phyloP scores from a whole-genome alignment of 2,113 vertebrate species.

The Propithecus coquereli region DNA sequence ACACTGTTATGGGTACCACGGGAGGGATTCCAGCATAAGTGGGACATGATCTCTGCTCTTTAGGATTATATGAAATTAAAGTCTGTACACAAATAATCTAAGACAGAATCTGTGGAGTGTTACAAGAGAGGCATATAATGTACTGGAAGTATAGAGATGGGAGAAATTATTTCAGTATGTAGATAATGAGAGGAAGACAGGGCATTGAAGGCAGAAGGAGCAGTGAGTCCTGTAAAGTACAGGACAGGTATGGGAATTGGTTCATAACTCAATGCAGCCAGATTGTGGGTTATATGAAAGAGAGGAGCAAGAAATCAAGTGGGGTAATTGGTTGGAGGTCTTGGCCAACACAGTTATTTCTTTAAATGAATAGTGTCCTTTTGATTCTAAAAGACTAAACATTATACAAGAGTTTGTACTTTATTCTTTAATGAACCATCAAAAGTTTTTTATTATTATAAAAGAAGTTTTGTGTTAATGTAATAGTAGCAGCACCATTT shows the following conservation, averaged over 20 bases:
- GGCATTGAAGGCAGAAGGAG: not conserved
- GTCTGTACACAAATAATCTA: not conserved
- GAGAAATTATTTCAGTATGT: not conserved
- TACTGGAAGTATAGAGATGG: not conserved
- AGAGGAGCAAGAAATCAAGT: not conserved
- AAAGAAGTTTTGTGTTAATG: not conserved
- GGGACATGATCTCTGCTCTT: not conserved
- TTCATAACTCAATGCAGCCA: not conserved
- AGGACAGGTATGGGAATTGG: not conserved
- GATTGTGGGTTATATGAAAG: not conserved
- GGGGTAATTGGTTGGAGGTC: not conserved
- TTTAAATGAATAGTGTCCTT: not conserved
- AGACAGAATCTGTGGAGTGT: not conserved
- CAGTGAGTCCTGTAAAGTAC: not conserved
- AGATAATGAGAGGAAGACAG: not conserved
- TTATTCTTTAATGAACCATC: constrained; percentile 29
- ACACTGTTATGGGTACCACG: not conserved
- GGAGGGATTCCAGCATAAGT: not conserved
- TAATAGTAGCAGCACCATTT: not conserved
- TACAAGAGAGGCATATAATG: not conserved
- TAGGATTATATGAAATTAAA: not conserved
- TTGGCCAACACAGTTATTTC: constrained; percentile 4
- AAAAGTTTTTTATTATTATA: not conserved
- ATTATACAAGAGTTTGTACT: not conserved
- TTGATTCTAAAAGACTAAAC: constrained; percentile 6